Base-by-base conservation (phyloP, 2,797 vertebrate species). In the Poeciliopsis infans region DNA sequence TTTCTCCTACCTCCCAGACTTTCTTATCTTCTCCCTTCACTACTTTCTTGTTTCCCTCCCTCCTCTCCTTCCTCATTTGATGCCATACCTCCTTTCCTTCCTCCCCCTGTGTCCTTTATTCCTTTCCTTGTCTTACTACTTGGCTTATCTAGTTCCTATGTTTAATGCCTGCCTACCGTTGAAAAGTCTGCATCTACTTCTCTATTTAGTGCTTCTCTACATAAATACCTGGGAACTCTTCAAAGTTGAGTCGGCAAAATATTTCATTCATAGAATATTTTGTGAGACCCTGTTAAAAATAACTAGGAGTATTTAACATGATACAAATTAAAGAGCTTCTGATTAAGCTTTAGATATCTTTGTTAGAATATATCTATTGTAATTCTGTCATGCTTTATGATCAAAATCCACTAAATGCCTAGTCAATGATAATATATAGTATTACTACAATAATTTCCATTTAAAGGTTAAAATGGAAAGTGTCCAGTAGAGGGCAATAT, bases 401-500 rank as follows among this genome's bases (percentile, higher is more conserved):
- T 33, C 57, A 18, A 11, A 12, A 25, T 31, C 57, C 28, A 59
- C 57, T 23, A 59, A 59, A 10, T 20, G 33, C 36, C 33, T 3
- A 23, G 16, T 66, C 16, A 66, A 66, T 64, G 1, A 36, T 18
- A 64, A 28, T 31, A 61, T 39, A 39, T 39, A 39, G 36, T 66
- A 20, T 66, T 5, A 4, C 18, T 36, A 2, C 8, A 36, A 36
- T 64, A 8, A 64, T 64, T 36, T 18, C 33, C 23, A 64, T 13
- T 1, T 16, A 16, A 31, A 66, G 39, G 23, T 13, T 45, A 7
- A 68, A 41, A 70, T 45, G 4, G 0, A 13, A 47, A 20, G 33
- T 8, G 33, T 81, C 91, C 92, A 92, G 74, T 0, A 90, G 93
- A 85, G 84, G 88, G 90, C 76, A 76, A 72, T 87, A 80, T 83